phyloP scores from a whole-genome alignment of 2,797 vertebrate genomes.

The Parauchenoglanis ngamensis region DNA sequence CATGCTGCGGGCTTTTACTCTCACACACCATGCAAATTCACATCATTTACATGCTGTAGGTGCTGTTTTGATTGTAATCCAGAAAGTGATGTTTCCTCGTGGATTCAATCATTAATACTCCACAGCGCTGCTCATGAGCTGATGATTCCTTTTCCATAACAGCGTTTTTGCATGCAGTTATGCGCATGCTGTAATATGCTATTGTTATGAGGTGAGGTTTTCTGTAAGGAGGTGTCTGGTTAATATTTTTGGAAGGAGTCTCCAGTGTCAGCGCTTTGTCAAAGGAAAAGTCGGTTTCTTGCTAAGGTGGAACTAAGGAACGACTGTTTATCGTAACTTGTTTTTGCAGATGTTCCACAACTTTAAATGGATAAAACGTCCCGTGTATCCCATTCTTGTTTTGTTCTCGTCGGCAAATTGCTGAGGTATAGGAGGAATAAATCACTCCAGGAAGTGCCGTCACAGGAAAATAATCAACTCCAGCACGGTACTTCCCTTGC shows the following conservation, averaged over 20 bases:
- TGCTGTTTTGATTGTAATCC: conserved; percentile 14
- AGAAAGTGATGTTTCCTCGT: not conserved
- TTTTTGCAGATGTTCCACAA: not conserved
- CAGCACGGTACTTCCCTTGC: not conserved
- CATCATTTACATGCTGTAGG: conserved; percentile 63
- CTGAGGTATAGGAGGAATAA: not conserved
- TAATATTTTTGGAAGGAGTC: not conserved
- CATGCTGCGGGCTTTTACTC: no score
- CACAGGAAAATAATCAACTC: not conserved
- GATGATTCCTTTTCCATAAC: not conserved
- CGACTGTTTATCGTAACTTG: not conserved
- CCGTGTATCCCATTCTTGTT: not conserved
- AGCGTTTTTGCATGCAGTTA: not conserved
- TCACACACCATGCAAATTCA: conserved; percentile 68
- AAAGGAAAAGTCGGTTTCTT: not conserved
- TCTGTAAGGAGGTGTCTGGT: not conserved
- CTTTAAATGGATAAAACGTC: not conserved
- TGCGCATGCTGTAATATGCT: no score
- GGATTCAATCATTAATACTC: not conserved
- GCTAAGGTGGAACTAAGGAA: not conserved
- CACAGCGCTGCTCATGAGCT: not conserved
- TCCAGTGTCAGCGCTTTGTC: not conserved
- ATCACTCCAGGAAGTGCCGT: not conserved
- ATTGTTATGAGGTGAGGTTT: not conserved
- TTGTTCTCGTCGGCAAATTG: not conserved